A percentile compares a stretch with the other conserved stretches of the same genome.
These are phyloP conservation scores for Tromatobia lineatoria DNA, from an alignment of 2,888 invertebrate genomes.

Conservation along the genomic window DNA sequence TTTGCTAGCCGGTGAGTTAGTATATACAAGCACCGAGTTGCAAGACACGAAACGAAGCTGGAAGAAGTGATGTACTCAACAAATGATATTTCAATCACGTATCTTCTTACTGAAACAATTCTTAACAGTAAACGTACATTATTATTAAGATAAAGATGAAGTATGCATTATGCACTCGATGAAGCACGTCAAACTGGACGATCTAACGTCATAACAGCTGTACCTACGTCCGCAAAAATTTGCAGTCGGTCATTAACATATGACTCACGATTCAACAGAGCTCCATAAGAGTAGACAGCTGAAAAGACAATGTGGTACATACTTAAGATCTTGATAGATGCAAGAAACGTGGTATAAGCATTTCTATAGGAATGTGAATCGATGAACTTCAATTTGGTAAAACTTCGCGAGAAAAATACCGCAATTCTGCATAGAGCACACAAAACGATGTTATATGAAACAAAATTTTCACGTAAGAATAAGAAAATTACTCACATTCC, in stretches of 20 bases:
- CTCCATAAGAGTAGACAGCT: neutral
- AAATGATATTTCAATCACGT: conserved; percentile 45
- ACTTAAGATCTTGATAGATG: too few relatives aligned
- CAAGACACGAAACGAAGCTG: conserved; percentile 31
- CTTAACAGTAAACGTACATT: conserved; percentile 5
- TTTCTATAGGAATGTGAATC: too few relatives aligned
- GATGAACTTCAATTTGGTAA: too few relatives aligned
- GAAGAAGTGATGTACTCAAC: conserved; percentile 46
- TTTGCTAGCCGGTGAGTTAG: conserved; percentile 31
- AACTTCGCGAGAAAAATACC: too few relatives aligned
- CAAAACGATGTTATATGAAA: too few relatives aligned
- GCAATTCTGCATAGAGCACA: too few relatives aligned
- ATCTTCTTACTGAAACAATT: conserved; percentile 32
- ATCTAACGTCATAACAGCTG: conserved; percentile 27
- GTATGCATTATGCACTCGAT: conserved; percentile 2
- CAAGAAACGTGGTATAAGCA: too few relatives aligned
- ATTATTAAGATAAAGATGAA: neutral
- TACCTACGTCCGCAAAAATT: neutral
- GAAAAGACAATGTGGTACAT: neutral
- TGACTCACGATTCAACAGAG: neutral
- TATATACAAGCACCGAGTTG: neutral
- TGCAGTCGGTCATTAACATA: neutral
- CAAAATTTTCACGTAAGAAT: too few relatives aligned
- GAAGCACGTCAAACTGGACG: neutral
- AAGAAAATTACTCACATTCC: too few relatives aligned